Evolutionary conservation across 2,113 vertebrate species (phyloP).

Genomic region (Erpornis zantholeuca): DNA sequence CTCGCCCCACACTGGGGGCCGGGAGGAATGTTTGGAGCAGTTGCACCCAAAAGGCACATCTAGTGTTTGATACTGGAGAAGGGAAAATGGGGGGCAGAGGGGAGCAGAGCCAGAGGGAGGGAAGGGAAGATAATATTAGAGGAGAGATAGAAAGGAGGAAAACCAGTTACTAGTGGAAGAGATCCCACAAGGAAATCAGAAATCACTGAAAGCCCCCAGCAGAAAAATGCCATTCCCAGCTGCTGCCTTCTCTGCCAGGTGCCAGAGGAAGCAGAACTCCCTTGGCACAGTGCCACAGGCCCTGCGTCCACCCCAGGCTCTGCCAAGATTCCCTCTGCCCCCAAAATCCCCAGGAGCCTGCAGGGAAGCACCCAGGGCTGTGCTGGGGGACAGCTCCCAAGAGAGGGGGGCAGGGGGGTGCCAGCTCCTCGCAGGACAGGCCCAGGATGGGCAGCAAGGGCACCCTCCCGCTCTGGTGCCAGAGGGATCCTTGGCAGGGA

Average conservation of each 20-base stretch:
- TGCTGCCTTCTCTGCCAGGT: background rate
- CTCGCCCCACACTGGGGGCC: fast-evolving
- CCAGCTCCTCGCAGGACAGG: fast-evolving
- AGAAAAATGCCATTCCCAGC: background rate
- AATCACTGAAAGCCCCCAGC: background rate
- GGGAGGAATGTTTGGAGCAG: background rate
- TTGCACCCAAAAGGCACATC: background rate
- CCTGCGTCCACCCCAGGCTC: background rate
- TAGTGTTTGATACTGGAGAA: background rate
- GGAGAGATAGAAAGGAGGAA: background rate
- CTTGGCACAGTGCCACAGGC: fast-evolving
- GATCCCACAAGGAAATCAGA: background rate
- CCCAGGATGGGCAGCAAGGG: background rate
- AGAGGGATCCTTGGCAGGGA: background rate
- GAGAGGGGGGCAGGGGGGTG: background rate
- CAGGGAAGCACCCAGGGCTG: background rate
- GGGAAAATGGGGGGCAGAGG: background rate
- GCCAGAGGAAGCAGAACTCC: background rate
- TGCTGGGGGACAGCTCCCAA: background rate
- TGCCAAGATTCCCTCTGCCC: background rate
- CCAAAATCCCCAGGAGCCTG: fast-evolving
- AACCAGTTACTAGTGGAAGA: background rate
- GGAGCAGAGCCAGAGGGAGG: background rate
- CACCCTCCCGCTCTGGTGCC: background rate
- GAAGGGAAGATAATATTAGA: background rate